Evolutionary conservation across 2,888 invertebrate species (phyloP).

Genomic region (Amiota mariae): DNA sequence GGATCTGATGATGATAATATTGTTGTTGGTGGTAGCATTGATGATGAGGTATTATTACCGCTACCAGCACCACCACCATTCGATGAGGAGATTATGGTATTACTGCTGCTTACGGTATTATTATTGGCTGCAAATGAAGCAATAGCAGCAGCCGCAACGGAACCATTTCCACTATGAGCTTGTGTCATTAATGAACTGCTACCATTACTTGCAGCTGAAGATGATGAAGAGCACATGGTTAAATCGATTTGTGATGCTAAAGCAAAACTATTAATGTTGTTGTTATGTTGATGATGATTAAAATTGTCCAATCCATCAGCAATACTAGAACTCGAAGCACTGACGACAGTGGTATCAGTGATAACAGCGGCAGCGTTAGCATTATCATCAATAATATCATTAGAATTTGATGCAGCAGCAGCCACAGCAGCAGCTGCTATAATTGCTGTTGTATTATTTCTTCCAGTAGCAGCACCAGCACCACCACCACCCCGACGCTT

Average conservation of each 20-base stretch:
- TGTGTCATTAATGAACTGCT: conserved; percentile 50
- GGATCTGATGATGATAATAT: conserved; percentile 70
- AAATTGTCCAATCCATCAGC: neutral
- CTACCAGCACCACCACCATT: conserved; percentile 45
- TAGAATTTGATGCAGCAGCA: neutral
- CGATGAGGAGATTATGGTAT: conserved; percentile 64
- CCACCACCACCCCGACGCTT: conserved; percentile 41
- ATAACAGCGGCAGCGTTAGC: conserved; percentile 27
- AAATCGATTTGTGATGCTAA: conserved; percentile 63
- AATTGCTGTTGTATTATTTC: neutral
- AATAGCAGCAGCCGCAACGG: conserved; percentile 35
- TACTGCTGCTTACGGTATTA: conserved; percentile 35
- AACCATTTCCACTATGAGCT: neutral
- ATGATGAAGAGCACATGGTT: conserved; percentile 68
- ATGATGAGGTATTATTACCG: conserved; percentile 46
- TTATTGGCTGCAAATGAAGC: conserved; percentile 31
- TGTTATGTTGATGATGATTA: conserved; percentile 39
- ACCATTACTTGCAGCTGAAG: conserved; percentile 61
- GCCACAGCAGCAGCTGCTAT: neutral
- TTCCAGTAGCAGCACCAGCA: neutral
- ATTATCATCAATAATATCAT: conserved; percentile 13
- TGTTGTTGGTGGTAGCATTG: conserved; percentile 67
- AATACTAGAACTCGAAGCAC: neutral
- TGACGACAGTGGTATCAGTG: conserved; percentile 12
- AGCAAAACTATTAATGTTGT: conserved; percentile 42